Base-by-base conservation (phyloP, 2,888 invertebrate genomes). In the Drosophila suboccidentalis region DNA sequence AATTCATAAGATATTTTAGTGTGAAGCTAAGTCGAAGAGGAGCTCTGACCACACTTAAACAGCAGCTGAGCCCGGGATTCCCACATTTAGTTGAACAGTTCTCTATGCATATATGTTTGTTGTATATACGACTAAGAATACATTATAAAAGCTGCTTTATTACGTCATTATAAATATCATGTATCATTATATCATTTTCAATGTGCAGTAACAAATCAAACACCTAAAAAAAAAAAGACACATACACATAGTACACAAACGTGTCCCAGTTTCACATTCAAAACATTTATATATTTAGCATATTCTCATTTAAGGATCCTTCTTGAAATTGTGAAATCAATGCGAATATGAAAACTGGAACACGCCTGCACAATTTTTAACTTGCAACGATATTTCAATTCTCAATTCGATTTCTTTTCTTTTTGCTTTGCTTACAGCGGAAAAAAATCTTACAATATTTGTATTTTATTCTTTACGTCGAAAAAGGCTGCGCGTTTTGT, bases 401-500 rank as follows among this genome's bases (percentile, higher is more conserved):
- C 13, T 53, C 39, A 49, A 50, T 55, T 49, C 11, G 38, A 50
- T 65, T 63, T 32, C 2, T 3, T 38, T 38, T 2, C 2, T 55
- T 44, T 19, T 54, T 29, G 54, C 11, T 17, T 55, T 55, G 55
- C 55, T 57, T 57, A 57, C 34, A 57, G 55, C 44, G 55, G 34
- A 36, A 36, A 34, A 32, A 41, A 50, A 59, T 59, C 8, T 39
- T 59, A 32, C 5, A 47, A 44, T 49, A 65, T 58, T 73, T 63
- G 53, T 70, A 32, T 54, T 73, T 71, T 13, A 26, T 43, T 66
- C 39, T 67, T 49, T 49, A 64, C 54, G 62, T 60, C 38, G 67
- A 71, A 65, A 74, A 77, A 71, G 58, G 69, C 66, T 65, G 69
- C 55, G 58, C n/a, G n/a, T 73, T 53, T 70, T 55, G 3, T 51